These are phyloP conservation scores for Scaptomyza flava DNA, from an alignment of 2,888 invertebrate species.

Conservation along the genomic window DNA sequence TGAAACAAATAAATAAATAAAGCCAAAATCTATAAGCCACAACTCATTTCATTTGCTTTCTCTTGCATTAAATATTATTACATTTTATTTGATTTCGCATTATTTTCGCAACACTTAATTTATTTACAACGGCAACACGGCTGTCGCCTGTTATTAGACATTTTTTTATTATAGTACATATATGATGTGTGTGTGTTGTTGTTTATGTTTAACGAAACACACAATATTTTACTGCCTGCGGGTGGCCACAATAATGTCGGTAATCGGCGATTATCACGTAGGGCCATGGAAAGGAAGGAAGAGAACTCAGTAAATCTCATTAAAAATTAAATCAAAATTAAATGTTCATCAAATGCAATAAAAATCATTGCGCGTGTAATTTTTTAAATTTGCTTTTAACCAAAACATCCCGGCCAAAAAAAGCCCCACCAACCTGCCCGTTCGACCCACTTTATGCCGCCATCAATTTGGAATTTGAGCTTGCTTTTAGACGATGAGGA, in stretches of 20 bases:
- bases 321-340: conserved; percentile 76
- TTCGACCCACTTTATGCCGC: background rate
- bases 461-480: conserved; percentile 32
- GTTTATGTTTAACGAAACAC: conserved; percentile 25
- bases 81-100: conserved; percentile 36
- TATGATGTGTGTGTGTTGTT: conserved; percentile 18
- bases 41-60: conserved; percentile 14
- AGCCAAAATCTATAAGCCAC: conserved; percentile 47
- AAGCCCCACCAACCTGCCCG: background rate
- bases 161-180: conserved; percentile 31
- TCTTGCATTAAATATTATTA: conserved; percentile 2
- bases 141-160: conserved; percentile 35
- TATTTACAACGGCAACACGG: conserved; percentile 7
- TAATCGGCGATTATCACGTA: conserved; percentile 72
- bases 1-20: conserved; percentile 69
- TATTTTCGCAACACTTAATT: conserved; percentile 34
- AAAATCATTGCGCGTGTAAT: conserved; percentile 62
- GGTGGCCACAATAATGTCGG: conserved; percentile 68
- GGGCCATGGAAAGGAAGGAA: conserved; percentile 18
- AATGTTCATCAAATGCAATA: conserved; percentile 74
- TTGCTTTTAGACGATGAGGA: conserved; percentile 37
- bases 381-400: conserved; percentile 41
- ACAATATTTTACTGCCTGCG: conserved; percentile 44
- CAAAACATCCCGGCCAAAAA: background rate
- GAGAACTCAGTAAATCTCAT: conserved; percentile 61